Conservation (phyloP, 2,113 vertebrate genomes). For the Alexandromys fortis region DNA sequence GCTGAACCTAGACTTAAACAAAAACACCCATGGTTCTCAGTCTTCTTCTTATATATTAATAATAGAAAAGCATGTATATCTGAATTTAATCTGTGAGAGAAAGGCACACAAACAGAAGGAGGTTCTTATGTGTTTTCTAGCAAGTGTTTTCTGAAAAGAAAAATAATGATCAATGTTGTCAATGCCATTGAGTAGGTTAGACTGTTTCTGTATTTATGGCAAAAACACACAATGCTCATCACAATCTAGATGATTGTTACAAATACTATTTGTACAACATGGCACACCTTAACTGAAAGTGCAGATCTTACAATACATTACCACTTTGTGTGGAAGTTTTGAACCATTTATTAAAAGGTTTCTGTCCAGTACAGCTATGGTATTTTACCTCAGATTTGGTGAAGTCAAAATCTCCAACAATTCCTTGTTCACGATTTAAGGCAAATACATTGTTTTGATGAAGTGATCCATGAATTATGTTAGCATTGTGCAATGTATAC, state of each 20-base stretch:
- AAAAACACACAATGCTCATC: conserved; percentile 43
- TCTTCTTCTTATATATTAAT: conserved; percentile 45
- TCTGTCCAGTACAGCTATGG: conserved; percentile 34
- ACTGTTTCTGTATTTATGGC: background rate
- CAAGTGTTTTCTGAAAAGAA: conserved; percentile 28
- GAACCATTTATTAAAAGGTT: conserved; percentile 41
- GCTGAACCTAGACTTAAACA: conserved; percentile 8
- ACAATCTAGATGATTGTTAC: background rate
- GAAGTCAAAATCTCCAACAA: conserved; percentile 92
- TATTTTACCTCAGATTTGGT: conserved; percentile 87
- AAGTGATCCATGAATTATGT: conserved; percentile 88
- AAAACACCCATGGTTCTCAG: background rate
- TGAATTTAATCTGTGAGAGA: background rate
- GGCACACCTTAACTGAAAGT: conserved; percentile 23
- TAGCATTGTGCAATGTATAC: conserved; percentile 83
- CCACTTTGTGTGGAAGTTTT: background rate
- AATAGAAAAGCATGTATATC: background rate
- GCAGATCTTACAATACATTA: background rate
- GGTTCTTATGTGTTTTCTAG: conserved; percentile 16
- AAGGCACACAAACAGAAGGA: background rate
- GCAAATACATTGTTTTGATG: conserved; percentile 91
- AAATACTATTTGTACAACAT: background rate
- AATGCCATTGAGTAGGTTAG: background rate
- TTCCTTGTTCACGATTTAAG: conserved; percentile 87
- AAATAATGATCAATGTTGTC: background rate